Conservation (phyloP, 2,888 invertebrate genomes). For the Epinotia ramella region DNA sequence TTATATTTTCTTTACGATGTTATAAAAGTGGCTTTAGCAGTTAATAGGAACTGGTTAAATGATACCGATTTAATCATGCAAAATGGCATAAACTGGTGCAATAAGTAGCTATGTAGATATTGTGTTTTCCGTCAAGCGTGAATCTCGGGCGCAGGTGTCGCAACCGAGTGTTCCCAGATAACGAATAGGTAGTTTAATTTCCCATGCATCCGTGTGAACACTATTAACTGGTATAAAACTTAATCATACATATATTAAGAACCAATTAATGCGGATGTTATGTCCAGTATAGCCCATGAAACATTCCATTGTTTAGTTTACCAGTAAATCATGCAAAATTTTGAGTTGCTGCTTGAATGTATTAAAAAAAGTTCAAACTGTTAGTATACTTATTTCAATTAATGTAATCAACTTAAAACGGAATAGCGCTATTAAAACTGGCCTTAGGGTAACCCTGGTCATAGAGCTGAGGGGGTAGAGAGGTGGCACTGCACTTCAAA, state of each 20-base stretch:
- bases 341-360: no score
- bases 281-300: no score
- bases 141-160: slow-evolving; percentile 23
- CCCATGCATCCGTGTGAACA: background rate
- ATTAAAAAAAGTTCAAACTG: no score
- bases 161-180: background rate
- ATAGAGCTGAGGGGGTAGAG: no score
- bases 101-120: slow-evolving; percentile 1
- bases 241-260: background rate
- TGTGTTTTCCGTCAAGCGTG: slow-evolving; percentile 22
- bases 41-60: background rate
- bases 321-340: no score
- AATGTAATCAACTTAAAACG: no score
- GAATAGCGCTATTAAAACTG: no score
- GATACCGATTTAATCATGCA: slow-evolving; percentile 11
- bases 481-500: no score
- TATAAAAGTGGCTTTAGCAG: background rate
- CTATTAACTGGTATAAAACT: background rate
- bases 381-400: no score
- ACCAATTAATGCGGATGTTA: no score
- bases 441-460: no score
- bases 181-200: slow-evolving; percentile 31
- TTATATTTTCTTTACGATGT: background rate
- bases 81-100: slow-evolving; percentile 6
- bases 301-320: no score